phyloP scores from a whole-genome alignment of 2,888 invertebrate genomes.

The Balanococcus diminutus region DNA sequence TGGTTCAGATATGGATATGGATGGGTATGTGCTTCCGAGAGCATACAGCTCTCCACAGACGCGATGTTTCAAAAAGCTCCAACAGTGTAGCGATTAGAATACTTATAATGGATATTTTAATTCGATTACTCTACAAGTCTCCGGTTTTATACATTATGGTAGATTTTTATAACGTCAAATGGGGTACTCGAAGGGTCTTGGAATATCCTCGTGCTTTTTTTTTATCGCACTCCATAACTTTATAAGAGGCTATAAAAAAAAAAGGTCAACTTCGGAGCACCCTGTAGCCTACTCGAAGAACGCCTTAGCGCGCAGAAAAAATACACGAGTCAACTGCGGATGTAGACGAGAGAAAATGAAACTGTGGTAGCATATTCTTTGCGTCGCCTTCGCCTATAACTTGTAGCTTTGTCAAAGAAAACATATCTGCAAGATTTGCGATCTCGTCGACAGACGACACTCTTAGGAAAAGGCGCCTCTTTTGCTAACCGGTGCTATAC shows the following conservation, averaged over 20 bases:
- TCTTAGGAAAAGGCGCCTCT: constrained; percentile 52
- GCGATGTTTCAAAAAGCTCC: neutral
- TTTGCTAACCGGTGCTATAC: constrained; percentile 46
- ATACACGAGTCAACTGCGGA: neutral
- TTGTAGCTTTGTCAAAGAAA: constrained; percentile 46
- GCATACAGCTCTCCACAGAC: neutral
- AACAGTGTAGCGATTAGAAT: neutral
- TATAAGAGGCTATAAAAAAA: neutral
- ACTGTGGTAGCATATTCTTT: constrained; percentile 51
- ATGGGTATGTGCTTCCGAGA: neutral
- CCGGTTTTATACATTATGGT: too few relatives aligned
- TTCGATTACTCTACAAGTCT: neutral
- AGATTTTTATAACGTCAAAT: neutral
- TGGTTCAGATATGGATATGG: neutral
- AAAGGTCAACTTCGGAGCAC: constrained; percentile 2
- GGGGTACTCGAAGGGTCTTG: neutral
- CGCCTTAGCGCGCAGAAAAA: neutral
- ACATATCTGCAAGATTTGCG: constrained; percentile 49
- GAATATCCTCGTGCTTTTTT: neutral
- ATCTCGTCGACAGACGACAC: constrained; percentile 47
- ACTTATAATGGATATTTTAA: neutral
- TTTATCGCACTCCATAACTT: neutral
- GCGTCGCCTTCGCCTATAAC: constrained; percentile 48
- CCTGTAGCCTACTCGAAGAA: neutral
- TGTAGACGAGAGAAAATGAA: constrained; percentile 46